phyloP scores from a whole-genome alignment of 2,888 invertebrate species.

The Polydesmus complanatus region DNA sequence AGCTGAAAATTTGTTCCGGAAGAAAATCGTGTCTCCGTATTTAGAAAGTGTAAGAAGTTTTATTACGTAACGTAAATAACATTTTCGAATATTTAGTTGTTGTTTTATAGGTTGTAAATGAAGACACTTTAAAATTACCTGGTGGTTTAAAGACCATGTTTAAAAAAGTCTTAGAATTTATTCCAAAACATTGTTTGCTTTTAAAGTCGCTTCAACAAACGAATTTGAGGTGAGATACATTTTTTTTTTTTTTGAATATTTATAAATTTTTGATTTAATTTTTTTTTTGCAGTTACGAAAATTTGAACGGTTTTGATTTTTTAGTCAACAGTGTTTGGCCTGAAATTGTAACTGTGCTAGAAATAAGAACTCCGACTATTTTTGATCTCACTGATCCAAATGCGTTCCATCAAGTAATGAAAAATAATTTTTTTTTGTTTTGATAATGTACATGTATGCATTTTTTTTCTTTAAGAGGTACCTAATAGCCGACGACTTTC shows the following conservation, averaged over 20 bases:
- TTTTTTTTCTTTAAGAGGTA: slow-evolving; percentile 44
- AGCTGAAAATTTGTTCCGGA: slow-evolving; percentile 56
- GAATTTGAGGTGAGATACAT: slow-evolving; percentile 14
- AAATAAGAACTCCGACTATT: slow-evolving; percentile 55
- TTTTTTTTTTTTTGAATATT: no score
- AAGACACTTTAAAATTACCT: slow-evolving; percentile 45
- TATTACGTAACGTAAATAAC: neutral
- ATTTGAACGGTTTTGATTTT: slow-evolving; percentile 49
- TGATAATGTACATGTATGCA: no score
- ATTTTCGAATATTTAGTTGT: no score
- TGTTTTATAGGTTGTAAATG: slow-evolving; percentile 46
- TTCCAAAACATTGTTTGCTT: slow-evolving; percentile 40
- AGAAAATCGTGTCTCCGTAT: slow-evolving; percentile 50
- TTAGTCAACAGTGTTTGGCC: slow-evolving; percentile 69
- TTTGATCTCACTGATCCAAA: slow-evolving; percentile 88
- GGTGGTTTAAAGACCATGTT: slow-evolving; percentile 57
- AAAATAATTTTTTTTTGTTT: neutral
- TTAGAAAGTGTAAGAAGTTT: slow-evolving; percentile 40
- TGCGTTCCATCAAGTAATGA: slow-evolving; percentile 59
- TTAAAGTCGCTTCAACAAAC: slow-evolving; percentile 28
- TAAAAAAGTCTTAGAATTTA: slow-evolving; percentile 51
- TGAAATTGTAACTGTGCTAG: slow-evolving; percentile 45
- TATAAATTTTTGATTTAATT: no score
- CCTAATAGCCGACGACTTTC: slow-evolving; percentile 58
- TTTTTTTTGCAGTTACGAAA: neutral